A percentile compares a stretch with the other conserved stretches of the same genome.
Evolutionary conservation across 1,140 invertebrate genomes (phyloP).

Genomic region (Drosophila pandora): DNA sequence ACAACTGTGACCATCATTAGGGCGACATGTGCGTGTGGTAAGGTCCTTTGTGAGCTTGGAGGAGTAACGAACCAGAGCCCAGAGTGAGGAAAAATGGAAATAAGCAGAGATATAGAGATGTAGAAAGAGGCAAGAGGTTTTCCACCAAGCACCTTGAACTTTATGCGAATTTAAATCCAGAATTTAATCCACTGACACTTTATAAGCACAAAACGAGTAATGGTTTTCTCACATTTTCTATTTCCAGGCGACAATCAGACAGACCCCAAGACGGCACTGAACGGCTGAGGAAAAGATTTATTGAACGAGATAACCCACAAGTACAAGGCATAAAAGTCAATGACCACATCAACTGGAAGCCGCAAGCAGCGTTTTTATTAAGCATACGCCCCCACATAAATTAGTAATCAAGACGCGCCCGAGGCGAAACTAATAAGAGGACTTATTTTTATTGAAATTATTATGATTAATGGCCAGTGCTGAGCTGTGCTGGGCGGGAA

Average conservation of each 20-base stretch:
- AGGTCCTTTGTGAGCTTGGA: conserved; percentile 17
- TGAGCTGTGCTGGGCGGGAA: background rate
- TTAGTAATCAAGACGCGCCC: conserved; percentile 67
- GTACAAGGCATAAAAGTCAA: conserved; percentile 51
- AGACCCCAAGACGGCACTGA: conserved; percentile 12
- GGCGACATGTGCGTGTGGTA: conserved; percentile 51
- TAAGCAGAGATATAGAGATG: background rate
- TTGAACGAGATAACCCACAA: conserved; percentile 27
- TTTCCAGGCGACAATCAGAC: conserved; percentile 32
- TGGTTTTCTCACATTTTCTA: conserved; percentile 23
- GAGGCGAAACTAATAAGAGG: conserved; percentile 67
- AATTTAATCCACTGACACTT: conserved; percentile 37
- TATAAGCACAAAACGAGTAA: conserved; percentile 41
- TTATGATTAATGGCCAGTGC: conserved; percentile 74
- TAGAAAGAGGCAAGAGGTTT: background rate
- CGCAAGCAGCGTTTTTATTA: conserved; percentile 68
- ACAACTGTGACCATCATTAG: conserved; percentile 61
- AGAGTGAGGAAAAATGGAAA: conserved; percentile 1
- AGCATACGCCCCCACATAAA: conserved; percentile 66
- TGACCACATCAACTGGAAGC: conserved; percentile 40
- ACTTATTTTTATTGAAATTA: conserved; percentile 76
- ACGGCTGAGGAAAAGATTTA: conserved; percentile 26
- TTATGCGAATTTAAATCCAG: conserved; percentile 42
- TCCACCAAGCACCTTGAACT: conserved; percentile 1
- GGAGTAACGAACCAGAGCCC: conserved; percentile 1